A percentile compares a stretch with the other conserved stretches of the same genome.
phyloP scores from a whole-genome alignment of 2,797 vertebrate species.

The Lepilemur septentrionalis region DNA sequence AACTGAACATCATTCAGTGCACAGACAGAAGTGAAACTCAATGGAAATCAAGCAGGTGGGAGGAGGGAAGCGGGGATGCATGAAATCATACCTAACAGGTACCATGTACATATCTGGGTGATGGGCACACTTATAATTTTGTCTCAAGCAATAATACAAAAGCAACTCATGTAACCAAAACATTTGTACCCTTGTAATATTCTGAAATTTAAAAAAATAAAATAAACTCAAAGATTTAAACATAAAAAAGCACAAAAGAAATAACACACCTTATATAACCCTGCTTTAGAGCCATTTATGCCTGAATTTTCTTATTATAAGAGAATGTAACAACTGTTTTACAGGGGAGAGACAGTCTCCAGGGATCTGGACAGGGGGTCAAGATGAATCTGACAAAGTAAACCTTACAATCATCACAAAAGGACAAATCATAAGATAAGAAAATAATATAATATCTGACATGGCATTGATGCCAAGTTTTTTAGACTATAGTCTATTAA shows the following conservation, averaged over 20 bases:
- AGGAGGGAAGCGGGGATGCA: too few relatives aligned
- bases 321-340: neutral
- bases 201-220: too few relatives aligned
- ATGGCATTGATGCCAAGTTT: neutral
- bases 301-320: constrained; percentile 47
- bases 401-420: constrained; percentile 39
- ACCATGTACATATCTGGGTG: too few relatives aligned
- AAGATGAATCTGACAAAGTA: constrained; percentile 44
- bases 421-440: neutral
- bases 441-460: neutral
- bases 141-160: too few relatives aligned
- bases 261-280: neutral
- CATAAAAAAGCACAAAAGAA: neutral
- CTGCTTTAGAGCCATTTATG: constrained; percentile 8
- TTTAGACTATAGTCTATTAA: neutral
- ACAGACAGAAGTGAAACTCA: too few relatives aligned
- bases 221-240: too few relatives aligned
- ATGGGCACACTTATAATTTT: too few relatives aligned
- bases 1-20: too few relatives aligned
- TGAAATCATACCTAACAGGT: too few relatives aligned
- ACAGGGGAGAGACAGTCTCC: neutral
- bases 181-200: too few relatives aligned
- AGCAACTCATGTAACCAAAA: too few relatives aligned
- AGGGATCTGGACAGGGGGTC: neutral
- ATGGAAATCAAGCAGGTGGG: too few relatives aligned